Evolutionary conservation across 2,797 vertebrate genomes (phyloP).

Genomic region (Hirundo rustica): DNA sequence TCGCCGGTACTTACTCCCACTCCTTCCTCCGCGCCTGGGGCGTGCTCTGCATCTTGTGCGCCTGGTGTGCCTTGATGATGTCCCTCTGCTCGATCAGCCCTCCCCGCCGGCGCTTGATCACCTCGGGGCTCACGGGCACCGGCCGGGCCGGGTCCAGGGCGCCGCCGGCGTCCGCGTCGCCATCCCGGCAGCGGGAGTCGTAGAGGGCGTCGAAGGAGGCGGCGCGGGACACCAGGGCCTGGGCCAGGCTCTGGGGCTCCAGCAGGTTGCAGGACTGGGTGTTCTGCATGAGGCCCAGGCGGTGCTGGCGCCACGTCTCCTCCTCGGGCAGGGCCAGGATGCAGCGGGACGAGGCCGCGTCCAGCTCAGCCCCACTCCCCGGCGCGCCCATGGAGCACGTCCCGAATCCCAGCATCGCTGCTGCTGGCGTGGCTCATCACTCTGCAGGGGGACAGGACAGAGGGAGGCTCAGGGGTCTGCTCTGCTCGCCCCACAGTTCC

Average conservation of each 20-base stretch:
- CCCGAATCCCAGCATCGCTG: conserved; percentile 88
- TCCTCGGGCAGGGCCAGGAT: conserved; percentile 80
- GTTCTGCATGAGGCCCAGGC: conserved; percentile 72
- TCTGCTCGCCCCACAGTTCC: accelerated
- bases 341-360: conserved; percentile 71
- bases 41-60: conserved; percentile 98
- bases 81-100: conserved; percentile 95
- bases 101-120: conserved; percentile 90
- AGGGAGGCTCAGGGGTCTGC: neutral
- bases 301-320: conserved; percentile 88
- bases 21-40: conserved; percentile 95
- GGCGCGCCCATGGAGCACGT: conserved; percentile 75
- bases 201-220: conserved; percentile 84
- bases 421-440: conserved; percentile 83
- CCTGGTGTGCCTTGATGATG: conserved; percentile 95
- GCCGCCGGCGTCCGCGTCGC: conserved; percentile 58
- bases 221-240: conserved; percentile 75
- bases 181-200: conserved; percentile 68
- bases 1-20: conserved; percentile 92
- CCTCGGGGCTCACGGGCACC: conserved; percentile 84
- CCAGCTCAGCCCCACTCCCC: conserved; percentile 69
- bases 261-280: conserved; percentile 79
- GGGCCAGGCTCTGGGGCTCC: conserved; percentile 80
- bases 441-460: conserved; percentile 69
- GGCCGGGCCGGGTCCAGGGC: conserved; percentile 74